Percentiles rank a stretch among this genome's conserved stretches.
These are phyloP conservation scores for Calameuta pallipes DNA, from an alignment of 2,888 invertebrate species.

Conservation along the genomic window DNA sequence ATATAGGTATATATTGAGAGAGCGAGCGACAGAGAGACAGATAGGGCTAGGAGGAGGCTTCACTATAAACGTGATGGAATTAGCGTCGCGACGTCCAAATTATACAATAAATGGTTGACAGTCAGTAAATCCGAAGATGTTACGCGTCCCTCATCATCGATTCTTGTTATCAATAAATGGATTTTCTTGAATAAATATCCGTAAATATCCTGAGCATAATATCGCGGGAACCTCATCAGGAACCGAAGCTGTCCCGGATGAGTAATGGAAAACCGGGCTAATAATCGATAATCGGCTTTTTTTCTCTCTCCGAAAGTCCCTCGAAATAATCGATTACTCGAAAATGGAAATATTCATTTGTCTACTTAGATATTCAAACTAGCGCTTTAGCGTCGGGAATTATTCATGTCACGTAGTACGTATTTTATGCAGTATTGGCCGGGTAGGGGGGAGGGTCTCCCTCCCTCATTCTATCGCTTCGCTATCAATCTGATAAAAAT, in stretches of 20 bases:
- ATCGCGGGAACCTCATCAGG: neutral
- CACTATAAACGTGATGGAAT: too few species aligned
- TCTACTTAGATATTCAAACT: conserved; percentile 45
- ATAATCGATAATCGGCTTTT: neutral
- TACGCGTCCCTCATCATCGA: too few species aligned
- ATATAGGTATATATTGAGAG: too few species aligned
- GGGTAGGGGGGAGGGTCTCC: neutral
- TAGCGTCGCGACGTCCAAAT: too few species aligned
- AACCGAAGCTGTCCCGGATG: neutral
- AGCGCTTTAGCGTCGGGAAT: conserved; percentile 45
- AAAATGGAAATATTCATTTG: conserved; percentile 26
- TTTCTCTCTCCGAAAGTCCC: neutral
- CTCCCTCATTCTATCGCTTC: conserved; percentile 22
- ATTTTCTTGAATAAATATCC: too few species aligned
- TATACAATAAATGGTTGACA: too few species aligned
- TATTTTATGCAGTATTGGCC: conserved; percentile 54
- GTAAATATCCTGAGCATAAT: too few species aligned
- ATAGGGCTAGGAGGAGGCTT: too few species aligned
- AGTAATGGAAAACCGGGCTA: neutral
- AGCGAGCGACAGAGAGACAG: too few species aligned
- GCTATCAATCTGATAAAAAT: conserved; percentile 4
- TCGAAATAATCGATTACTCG: conserved; percentile 20
- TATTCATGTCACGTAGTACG: conserved; percentile 61
- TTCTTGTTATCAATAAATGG: too few species aligned
- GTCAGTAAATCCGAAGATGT: too few species aligned